Conservation (phyloP, 2,888 invertebrate species). For the Drosophila meridiana region DNA sequence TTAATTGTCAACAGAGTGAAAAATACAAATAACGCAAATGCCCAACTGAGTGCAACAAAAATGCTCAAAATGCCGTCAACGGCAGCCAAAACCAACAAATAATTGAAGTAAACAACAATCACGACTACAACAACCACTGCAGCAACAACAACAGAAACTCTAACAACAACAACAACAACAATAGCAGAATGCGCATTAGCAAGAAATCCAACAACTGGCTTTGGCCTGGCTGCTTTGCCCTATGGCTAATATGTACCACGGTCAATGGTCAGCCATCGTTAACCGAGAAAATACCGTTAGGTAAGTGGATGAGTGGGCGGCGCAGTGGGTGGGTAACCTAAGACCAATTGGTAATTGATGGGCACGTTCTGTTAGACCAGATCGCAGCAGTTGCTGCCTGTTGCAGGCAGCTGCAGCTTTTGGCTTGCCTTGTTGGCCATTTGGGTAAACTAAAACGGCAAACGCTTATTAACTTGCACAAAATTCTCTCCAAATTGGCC, state of each 20-base stretch:
- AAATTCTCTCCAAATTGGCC: constrained; percentile 60
- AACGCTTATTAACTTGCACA: constrained; percentile 69
- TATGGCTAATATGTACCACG: constrained; percentile 81
- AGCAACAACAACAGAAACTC: background rate
- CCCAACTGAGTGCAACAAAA: constrained; percentile 53
- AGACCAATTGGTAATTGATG: constrained; percentile 36
- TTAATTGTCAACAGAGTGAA: constrained; percentile 22
- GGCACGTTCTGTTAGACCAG: constrained; percentile 15
- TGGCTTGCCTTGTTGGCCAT: constrained; percentile 19
- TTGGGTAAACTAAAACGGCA: constrained; percentile 67
- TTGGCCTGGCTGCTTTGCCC: constrained; percentile 72
- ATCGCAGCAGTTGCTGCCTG: constrained; percentile 16
- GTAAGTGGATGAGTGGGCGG: constrained; percentile 71
- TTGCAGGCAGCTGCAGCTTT: constrained; percentile 11
- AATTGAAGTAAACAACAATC: constrained; percentile 26
- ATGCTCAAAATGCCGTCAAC: constrained; percentile 53
- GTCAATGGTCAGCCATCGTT: constrained; percentile 83
- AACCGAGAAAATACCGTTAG: constrained; percentile 85
- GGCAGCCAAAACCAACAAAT: constrained; percentile 39
- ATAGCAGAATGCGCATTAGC: constrained; percentile 1
- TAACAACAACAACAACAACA: background rate
- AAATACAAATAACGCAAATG: constrained; percentile 54
- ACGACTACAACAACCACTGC: background rate
- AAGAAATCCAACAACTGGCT: constrained; percentile 56
- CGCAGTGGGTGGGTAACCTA: constrained; percentile 28